These are phyloP conservation scores for Paraescarpia echinospica DNA, from an alignment of 1,140 invertebrate species.

Conservation along the genomic window DNA sequence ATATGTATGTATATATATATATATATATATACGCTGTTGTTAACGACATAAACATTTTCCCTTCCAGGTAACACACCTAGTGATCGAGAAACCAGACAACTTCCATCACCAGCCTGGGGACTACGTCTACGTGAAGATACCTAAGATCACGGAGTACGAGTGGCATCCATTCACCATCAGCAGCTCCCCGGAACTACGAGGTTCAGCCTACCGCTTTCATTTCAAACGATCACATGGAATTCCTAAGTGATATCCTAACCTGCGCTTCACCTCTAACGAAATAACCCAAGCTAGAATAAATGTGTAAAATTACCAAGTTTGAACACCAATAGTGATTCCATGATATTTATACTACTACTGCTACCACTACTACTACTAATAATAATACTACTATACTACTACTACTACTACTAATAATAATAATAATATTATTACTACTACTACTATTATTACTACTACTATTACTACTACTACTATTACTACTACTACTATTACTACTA, in stretches of 20 bases:
- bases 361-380: too few relatives aligned
- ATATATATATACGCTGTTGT: neutral
- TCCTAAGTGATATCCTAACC: neutral
- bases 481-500: too few relatives aligned
- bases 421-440: too few relatives aligned
- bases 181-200: conserved; percentile 90
- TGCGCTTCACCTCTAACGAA: neutral
- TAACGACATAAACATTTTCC: neutral
- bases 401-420: too few relatives aligned
- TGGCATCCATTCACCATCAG: conserved; percentile 98
- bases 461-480: too few relatives aligned
- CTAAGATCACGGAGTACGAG: conserved; percentile 87
- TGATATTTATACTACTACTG: too few relatives aligned
- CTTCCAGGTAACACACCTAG: conserved; percentile 55
- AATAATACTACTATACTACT: too few relatives aligned
- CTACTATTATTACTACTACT: too few relatives aligned
- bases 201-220: conserved; percentile 58
- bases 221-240: neutral
- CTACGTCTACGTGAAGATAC: conserved; percentile 82
- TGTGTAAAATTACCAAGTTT: neutral
- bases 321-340: too few relatives aligned
- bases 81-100: conserved; percentile 80
- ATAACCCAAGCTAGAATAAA: neutral
- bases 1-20: too few relatives aligned
- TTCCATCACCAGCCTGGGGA: conserved; percentile 92